phyloP scores from a whole-genome alignment of 1,140 invertebrate genomes.

The Ceratina japonica region DNA sequence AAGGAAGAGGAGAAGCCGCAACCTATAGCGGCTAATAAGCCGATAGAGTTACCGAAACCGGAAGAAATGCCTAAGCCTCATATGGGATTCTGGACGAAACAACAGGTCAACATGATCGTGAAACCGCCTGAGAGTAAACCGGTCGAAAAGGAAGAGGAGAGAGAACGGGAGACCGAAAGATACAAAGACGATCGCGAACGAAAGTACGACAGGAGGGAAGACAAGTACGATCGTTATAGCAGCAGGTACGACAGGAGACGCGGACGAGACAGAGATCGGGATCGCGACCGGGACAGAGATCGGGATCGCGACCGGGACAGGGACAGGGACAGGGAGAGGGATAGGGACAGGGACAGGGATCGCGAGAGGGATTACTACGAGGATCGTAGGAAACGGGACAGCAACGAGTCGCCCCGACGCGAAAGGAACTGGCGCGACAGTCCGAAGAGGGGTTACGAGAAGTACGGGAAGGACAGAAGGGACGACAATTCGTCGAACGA shows the following conservation, averaged over 20 bases:
- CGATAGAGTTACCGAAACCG: constrained; percentile 69
- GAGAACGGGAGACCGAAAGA: constrained; percentile 65
- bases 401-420: constrained; percentile 74
- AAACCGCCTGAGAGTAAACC: constrained; percentile 71
- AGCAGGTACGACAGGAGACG: constrained; percentile 74
- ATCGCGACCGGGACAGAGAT: constrained; percentile 68
- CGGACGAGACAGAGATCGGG: constrained; percentile 71
- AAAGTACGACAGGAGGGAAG: constrained; percentile 75
- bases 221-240: constrained; percentile 75
- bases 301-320: constrained; percentile 68
- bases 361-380: constrained; percentile 75
- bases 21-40: constrained; percentile 52
- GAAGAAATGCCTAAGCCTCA: constrained; percentile 79
- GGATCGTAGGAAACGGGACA: constrained; percentile 71
- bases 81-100: constrained; percentile 79
- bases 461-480: constrained; percentile 71
- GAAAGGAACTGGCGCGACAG: constrained; percentile 74
- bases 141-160: constrained; percentile 63
- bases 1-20: constrained; percentile 75
- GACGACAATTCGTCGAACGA: constrained; percentile 74
- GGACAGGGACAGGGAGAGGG: constrained; percentile 68
- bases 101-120: constrained; percentile 76
- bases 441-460: constrained; percentile 75
- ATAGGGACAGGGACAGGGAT: constrained; percentile 67
- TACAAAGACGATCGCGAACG: constrained; percentile 71